Evolutionary conservation across 2,888 invertebrate species (phyloP).

Genomic region (Uloborus plumipes): DNA sequence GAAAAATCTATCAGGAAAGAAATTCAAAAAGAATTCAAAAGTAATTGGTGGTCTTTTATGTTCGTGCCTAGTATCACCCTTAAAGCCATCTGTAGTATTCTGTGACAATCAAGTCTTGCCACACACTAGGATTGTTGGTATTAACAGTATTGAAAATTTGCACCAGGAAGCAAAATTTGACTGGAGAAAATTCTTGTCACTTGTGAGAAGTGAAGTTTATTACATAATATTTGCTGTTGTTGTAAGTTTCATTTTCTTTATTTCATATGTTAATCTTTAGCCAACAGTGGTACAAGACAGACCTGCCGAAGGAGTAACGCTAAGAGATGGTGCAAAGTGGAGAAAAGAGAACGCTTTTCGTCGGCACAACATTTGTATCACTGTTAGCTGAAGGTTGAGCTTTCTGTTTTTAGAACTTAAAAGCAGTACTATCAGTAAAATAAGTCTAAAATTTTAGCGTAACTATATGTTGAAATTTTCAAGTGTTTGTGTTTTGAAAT

Average conservation of each 20-base stretch:
- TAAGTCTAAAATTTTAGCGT: too few species aligned
- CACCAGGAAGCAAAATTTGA: constrained; percentile 76
- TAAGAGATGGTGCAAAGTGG: too few species aligned
- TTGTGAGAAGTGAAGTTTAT: constrained; percentile 83
- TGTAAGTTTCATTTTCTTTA: constrained; percentile 75
- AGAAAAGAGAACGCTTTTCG: too few species aligned
- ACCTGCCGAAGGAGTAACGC: too few species aligned
- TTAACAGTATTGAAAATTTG: constrained; percentile 54
- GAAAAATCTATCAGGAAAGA: neutral
- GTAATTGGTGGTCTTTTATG: constrained; percentile 37
- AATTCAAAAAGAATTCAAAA: constrained; percentile 19
- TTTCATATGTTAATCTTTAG: too few species aligned
- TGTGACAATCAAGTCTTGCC: constrained; percentile 31
- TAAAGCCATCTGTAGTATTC: constrained; percentile 15
- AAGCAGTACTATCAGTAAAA: too few species aligned
- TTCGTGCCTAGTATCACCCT: constrained; percentile 23
- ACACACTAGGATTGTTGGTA: constrained; percentile 53
- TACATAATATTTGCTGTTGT: constrained; percentile 82
- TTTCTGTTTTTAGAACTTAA: too few species aligned
- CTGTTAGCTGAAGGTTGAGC: too few species aligned
- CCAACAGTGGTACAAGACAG: too few species aligned
- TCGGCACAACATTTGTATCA: too few species aligned
- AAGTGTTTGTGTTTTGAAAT: too few species aligned
- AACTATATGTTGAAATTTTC: too few species aligned
- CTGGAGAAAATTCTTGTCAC: constrained; percentile 81